Percentiles rank a stretch among this genome's conserved stretches.
phyloP scores from a whole-genome alignment of 2,888 invertebrate species.

The Synergus laeviventris region DNA sequence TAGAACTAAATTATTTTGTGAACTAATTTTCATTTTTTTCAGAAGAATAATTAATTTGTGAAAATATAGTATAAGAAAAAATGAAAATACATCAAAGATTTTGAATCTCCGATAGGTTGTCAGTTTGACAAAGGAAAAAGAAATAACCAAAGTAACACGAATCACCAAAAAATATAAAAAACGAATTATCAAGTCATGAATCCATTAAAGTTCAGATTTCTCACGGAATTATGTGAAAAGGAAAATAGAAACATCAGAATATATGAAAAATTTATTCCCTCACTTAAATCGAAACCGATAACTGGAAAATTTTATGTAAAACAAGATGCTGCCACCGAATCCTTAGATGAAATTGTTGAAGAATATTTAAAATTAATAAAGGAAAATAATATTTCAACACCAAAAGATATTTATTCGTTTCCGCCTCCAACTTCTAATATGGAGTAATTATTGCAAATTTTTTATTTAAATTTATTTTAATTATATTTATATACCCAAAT shows the following conservation, averaged over 20 bases:
- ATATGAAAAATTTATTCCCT: conserved; percentile 61
- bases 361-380: conserved; percentile 64
- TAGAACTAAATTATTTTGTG: not conserved
- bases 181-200: conserved; percentile 53
- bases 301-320: conserved; percentile 70
- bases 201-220: conserved; percentile 64
- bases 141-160: conserved; percentile 1
- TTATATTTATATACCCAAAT: conserved; percentile 14
- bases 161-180: not conserved
- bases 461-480: not conserved
- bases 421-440: conserved; percentile 67
- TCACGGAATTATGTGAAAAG: conserved; percentile 65
- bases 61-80: not conserved
- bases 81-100: not conserved
- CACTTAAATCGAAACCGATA: conserved; percentile 56
- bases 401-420: conserved; percentile 63
- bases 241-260: conserved; percentile 61
- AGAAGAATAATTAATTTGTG: not conserved
- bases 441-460: conserved; percentile 63
- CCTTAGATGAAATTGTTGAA: conserved; percentile 52
- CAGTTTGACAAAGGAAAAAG: not conserved
- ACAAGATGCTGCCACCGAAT: conserved; percentile 64
- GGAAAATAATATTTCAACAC: conserved; percentile 53
- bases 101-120: not conserved
- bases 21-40: not conserved